Evolutionary conservation across 2,797 vertebrate genomes (phyloP).

Genomic region (Trichosurus vulpecula): DNA sequence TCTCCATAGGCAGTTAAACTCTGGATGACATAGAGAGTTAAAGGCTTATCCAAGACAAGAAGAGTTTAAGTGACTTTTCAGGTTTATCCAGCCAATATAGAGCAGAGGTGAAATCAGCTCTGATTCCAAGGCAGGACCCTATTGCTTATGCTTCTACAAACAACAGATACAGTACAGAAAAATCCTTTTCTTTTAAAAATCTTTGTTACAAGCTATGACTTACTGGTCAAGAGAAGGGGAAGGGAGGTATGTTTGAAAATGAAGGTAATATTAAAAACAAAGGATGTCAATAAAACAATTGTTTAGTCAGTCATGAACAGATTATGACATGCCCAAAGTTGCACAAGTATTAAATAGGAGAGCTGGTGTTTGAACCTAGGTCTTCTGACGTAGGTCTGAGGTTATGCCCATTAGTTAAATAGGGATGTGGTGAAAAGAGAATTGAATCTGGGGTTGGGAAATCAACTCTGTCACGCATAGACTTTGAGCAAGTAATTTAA

Average conservation of each 20-base stretch:
- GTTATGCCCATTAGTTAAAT: neutral
- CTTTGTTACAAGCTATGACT: neutral
- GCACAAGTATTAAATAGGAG: constrained; percentile 17
- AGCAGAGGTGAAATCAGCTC: neutral
- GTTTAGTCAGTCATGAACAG: neutral
- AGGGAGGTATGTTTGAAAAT: neutral
- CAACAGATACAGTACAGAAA: neutral
- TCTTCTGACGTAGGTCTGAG: neutral
- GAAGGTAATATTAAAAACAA: neutral
- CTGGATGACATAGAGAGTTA: neutral
- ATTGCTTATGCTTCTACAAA: neutral
- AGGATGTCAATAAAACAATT: neutral
- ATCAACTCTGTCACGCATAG: neutral
- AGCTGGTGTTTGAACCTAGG: constrained; percentile 23
- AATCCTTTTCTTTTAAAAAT: neutral
- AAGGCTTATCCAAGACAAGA: neutral
- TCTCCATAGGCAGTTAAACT: neutral
- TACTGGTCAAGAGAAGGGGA: neutral
- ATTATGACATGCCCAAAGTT: constrained; percentile 14
- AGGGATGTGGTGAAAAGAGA: constrained; percentile 18
- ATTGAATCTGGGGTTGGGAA: neutral
- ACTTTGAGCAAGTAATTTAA: neutral
- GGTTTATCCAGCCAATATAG: neutral
- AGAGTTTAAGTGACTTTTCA: neutral
- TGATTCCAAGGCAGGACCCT: neutral